phyloP scores from a whole-genome alignment of 2,888 invertebrate genomes.

The Caenorhabditis becei region DNA sequence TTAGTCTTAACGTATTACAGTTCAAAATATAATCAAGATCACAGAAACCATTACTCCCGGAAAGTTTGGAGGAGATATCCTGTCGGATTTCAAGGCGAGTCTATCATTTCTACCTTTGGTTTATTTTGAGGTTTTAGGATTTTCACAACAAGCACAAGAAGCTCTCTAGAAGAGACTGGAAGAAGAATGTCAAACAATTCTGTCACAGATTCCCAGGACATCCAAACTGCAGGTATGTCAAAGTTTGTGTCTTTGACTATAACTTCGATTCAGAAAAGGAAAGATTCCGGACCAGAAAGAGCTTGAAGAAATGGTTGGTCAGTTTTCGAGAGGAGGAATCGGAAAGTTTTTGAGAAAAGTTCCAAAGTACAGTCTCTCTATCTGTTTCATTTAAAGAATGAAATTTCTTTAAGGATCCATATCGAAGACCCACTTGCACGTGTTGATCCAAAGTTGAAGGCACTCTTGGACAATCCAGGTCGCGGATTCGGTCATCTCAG shows the following conservation, averaged over 20 bases:
- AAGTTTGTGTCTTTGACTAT: too few relatives aligned
- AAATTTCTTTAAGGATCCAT: conserved; percentile 45
- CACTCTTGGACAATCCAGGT: conserved; percentile 17
- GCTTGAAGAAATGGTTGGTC: conserved; percentile 57
- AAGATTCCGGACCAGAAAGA: conserved; percentile 59
- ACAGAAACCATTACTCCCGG: conserved; percentile 39
- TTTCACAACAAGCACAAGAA: conserved; percentile 43
- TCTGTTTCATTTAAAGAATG: not conserved
- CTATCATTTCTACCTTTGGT: not conserved
- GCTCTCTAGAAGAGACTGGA: conserved; percentile 55
- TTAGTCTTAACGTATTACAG: not conserved
- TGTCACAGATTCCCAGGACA: conserved; percentile 70
- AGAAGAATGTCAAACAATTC: conserved; percentile 58
- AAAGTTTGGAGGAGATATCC: conserved; percentile 33
- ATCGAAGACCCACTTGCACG: conserved; percentile 62
- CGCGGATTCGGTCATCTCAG: conserved; percentile 56
- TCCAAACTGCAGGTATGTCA: conserved; percentile 64
- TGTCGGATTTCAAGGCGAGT: conserved; percentile 41
- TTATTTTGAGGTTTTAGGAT: conserved; percentile 28
- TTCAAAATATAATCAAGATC: conserved; percentile 47
- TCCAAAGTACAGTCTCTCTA: conserved; percentile 38
- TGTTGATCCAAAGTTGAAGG: conserved; percentile 49
- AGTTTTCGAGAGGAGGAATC: conserved; percentile 54
- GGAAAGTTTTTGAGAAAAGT: conserved; percentile 62
- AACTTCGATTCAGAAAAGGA: conserved; percentile 54